A percentile compares a stretch with the other conserved stretches of the same genome.
phyloP scores from a whole-genome alignment of 23 tunicate genomes.

The Ciona savignyi region DNA sequence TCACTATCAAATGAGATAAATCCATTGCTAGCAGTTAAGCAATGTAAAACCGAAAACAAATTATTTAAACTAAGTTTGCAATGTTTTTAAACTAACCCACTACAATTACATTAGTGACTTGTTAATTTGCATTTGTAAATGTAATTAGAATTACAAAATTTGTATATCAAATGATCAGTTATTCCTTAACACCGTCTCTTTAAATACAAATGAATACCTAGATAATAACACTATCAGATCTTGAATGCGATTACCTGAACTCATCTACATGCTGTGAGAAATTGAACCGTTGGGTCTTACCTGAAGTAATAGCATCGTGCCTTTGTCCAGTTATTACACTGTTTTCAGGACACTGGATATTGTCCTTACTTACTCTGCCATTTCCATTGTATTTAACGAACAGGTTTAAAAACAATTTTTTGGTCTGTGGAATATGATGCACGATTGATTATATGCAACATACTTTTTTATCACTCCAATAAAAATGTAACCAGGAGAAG shows the following conservation, averaged over 20 bases:
- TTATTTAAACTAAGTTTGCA: no score
- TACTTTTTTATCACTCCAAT: no score
- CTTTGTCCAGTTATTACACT: conserved; percentile 11
- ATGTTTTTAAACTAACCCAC: no score
- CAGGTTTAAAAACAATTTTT: conserved; percentile 21
- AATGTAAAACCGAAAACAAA: no score
- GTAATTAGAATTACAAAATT: no score
- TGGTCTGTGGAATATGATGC: background rate
- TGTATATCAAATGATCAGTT: no score
- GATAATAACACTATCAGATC: conserved; percentile 87
- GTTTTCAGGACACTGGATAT: conserved; percentile 58
- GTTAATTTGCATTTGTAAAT: no score
- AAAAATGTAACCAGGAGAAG: no score
- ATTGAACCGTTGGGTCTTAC: conserved; percentile 64
- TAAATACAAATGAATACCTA: background rate
- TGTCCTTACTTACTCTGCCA: conserved; percentile 58
- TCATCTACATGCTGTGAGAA: conserved; percentile 83
- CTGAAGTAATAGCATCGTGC: conserved; percentile 55
- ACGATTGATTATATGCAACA: no score
- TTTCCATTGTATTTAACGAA: conserved; percentile 35
- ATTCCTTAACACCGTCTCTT: background rate
- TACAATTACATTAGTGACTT: no score
- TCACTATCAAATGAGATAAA: no score
- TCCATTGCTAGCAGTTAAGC: no score
- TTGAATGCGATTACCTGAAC: conserved; percentile 97